Conservation (phyloP, 2,888 invertebrate genomes). For the Magallana nippona region DNA sequence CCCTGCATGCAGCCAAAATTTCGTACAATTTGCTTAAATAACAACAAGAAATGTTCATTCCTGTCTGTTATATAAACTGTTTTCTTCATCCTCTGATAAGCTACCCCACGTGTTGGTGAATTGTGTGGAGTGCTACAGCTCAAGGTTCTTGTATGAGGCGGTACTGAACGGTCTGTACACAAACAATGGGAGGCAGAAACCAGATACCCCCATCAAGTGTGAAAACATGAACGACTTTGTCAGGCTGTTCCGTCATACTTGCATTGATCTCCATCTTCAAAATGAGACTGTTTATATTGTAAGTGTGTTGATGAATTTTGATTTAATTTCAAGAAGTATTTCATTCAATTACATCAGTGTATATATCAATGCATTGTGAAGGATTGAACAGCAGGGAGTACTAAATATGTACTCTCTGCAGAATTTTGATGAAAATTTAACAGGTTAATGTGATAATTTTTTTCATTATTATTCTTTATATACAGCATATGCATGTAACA, state of each 20-base stretch:
- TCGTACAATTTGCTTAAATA: no score
- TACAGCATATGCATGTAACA: no score
- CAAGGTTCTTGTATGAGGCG: conserved; percentile 88
- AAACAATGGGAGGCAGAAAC: conserved; percentile 47
- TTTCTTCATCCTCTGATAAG: conserved; percentile 56
- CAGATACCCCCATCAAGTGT: conserved; percentile 66
- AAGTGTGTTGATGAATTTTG: conserved; percentile 52
- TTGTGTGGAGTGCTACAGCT: conserved; percentile 90
- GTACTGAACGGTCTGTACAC: conserved; percentile 83
- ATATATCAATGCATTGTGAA: no score
- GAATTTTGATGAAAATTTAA: no score
- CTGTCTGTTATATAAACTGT: no score
- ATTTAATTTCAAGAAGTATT: background rate
- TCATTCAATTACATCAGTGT: no score
- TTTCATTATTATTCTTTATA: no score
- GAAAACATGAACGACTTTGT: conserved; percentile 79
- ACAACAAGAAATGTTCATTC: no score
- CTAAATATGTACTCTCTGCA: no score
- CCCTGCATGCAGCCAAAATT: no score
- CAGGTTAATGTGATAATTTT: no score
- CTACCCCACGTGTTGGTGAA: conserved; percentile 84
- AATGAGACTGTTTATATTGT: conserved; percentile 75
- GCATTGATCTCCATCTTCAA: conserved; percentile 58
- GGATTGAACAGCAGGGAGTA: no score
- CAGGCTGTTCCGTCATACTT: conserved; percentile 63